Conservation (phyloP, 2,113 vertebrate species). For the Felis chaus region DNA sequence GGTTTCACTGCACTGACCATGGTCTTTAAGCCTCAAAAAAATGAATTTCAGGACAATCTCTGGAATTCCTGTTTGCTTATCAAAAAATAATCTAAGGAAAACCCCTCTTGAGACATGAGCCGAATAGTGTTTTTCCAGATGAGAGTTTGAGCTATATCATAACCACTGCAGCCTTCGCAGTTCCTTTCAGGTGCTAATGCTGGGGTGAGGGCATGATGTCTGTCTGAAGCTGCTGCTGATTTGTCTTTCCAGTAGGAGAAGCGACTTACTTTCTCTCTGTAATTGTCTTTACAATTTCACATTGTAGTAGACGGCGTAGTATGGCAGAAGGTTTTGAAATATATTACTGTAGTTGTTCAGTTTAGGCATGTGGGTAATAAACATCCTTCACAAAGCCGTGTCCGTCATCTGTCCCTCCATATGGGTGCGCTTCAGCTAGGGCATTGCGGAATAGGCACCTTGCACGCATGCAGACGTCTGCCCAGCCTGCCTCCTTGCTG, state of each 20-base stretch:
- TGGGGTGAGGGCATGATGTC: accelerated
- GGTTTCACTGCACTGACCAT: accelerated
- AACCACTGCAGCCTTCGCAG: accelerated
- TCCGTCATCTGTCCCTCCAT: neutral
- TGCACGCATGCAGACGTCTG: neutral
- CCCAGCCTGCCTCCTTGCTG: neutral
- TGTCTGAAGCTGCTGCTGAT: accelerated
- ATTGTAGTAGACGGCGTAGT: neutral
- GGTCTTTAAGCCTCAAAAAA: neutral
- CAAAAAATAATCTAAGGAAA: neutral
- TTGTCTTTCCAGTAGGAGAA: neutral
- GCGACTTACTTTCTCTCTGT: neutral
- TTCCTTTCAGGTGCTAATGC: no score
- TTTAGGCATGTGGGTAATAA: neutral
- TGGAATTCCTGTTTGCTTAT: neutral
- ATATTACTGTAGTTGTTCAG: neutral
- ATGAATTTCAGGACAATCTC: accelerated
- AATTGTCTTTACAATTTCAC: neutral
- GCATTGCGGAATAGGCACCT: neutral
- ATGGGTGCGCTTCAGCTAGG: neutral
- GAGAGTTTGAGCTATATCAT: neutral
- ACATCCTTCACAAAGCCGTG: neutral
- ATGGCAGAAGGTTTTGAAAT: neutral
- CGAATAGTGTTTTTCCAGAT: neutral
- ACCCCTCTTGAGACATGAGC: neutral